Percentiles rank a stretch among this genome's conserved stretches.
phyloP scores from a whole-genome alignment of 2,888 invertebrate species.

The Rutpela maculata region DNA sequence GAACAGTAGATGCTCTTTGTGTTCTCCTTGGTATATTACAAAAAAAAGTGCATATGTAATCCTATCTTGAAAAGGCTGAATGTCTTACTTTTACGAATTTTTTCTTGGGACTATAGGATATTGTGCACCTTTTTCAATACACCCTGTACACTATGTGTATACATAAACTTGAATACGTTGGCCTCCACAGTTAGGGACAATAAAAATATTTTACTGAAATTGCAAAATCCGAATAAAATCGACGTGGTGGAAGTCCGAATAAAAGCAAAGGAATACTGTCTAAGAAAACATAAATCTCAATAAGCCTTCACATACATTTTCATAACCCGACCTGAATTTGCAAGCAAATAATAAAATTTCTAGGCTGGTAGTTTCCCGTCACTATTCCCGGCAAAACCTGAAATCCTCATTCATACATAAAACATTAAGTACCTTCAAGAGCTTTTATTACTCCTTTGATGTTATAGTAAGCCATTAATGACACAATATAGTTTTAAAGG shows the following conservation, averaged over 20 bases:
- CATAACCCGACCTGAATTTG: conserved; percentile 56
- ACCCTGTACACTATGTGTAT: neutral
- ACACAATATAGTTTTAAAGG: conserved; percentile 17
- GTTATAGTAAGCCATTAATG: conserved; percentile 19
- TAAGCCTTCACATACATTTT: conserved; percentile 56
- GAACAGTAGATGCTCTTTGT: too few species aligned
- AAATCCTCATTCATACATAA: conserved; percentile 53
- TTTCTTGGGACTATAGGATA: too few species aligned
- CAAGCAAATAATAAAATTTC: conserved; percentile 52
- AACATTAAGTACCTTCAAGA: conserved; percentile 45
- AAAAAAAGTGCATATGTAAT: too few species aligned
- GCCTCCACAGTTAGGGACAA: neutral
- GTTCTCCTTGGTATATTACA: too few species aligned
- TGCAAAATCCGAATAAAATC: conserved; percentile 31
- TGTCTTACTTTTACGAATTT: too few species aligned
- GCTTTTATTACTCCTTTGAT: conserved; percentile 30
- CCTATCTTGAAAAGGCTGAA: too few species aligned
- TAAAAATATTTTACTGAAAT: conserved; percentile 24
- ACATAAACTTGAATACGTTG: neutral
- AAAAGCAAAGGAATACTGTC: conserved; percentile 35
- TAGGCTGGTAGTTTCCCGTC: conserved; percentile 47
- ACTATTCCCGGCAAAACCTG: conserved; percentile 45
- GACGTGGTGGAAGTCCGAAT: conserved; percentile 21
- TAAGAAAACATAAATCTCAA: conserved; percentile 57
- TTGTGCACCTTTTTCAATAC: too few species aligned